Percentiles rank a stretch among this genome's conserved stretches.
Conservation (phyloP, 2,113 vertebrate species). For the Tachuris rubrigastra region DNA sequence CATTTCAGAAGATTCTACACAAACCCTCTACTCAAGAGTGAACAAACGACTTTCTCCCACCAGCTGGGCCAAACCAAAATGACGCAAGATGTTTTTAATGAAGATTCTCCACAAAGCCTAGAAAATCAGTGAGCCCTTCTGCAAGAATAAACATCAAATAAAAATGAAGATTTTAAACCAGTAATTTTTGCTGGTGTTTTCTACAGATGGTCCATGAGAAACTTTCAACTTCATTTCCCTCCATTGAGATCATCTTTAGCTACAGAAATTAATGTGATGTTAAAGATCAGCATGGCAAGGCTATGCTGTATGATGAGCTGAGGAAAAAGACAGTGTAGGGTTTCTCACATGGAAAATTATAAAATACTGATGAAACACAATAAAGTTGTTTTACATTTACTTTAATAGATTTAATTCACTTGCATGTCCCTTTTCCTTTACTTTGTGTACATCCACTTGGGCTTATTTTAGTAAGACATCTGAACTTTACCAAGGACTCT, state of each 20-base stretch:
- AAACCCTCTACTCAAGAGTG: neutral
- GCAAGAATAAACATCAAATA: neutral
- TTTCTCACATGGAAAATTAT: neutral
- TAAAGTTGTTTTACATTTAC: neutral
- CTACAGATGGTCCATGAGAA: neutral
- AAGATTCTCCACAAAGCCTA: neutral
- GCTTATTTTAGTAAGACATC: neutral
- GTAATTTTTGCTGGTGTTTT: neutral
- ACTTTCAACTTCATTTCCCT: neutral
- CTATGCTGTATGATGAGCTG: neutral
- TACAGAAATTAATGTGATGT: neutral
- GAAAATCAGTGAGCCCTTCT: neutral
- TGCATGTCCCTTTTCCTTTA: neutral
- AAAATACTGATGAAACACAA: neutral
- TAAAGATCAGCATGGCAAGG: neutral
- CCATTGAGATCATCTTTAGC: neutral
- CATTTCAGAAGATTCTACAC: constrained; percentile 8
- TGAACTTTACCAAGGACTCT: neutral
- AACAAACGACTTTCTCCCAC: neutral
- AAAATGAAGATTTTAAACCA: neutral
- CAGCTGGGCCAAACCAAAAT: neutral
- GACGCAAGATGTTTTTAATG: neutral
- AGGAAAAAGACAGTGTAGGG: neutral
- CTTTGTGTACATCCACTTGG: neutral
- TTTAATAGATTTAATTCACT: neutral